Conservation (phyloP, 2,888 invertebrate genomes). For the Polylopha cassiicola region DNA sequence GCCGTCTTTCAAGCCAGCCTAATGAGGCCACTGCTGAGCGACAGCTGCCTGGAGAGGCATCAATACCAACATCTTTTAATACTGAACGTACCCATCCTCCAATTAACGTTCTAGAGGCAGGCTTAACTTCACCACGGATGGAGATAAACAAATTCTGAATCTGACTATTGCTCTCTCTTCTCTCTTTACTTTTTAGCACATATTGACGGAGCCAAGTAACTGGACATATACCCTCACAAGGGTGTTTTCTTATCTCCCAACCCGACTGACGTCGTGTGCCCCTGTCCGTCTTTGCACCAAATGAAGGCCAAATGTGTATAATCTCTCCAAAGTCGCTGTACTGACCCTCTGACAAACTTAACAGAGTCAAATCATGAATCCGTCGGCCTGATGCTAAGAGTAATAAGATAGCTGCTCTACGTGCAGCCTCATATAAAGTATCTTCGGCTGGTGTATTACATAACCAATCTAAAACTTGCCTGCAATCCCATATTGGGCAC, state of each 20-base stretch:
- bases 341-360: not conserved
- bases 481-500: not conserved
- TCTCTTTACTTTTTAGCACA: not conserved
- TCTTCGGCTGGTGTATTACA: not conserved
- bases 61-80: not conserved
- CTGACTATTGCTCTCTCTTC: not conserved
- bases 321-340: not conserved
- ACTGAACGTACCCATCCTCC: conserved; percentile 3
- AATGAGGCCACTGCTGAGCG: conserved; percentile 1
- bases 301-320: not conserved
- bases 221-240: conserved; percentile 2
- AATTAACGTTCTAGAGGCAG: not conserved
- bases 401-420: not conserved
- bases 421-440: not conserved
- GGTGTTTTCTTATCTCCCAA: not conserved
- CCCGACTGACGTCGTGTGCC: not conserved
- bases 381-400: conserved; percentile 1
- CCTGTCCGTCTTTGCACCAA: conserved; percentile 3
- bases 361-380: conserved; percentile 1
- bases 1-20: conserved; percentile 1
- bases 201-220: not conserved
- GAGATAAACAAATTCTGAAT: not conserved
- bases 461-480: not conserved
- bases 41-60: conserved; percentile 3
- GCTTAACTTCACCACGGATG: not conserved